Evolutionary conservation across 1,140 invertebrate genomes (phyloP).

Genomic region (Augochlora pura): DNA sequence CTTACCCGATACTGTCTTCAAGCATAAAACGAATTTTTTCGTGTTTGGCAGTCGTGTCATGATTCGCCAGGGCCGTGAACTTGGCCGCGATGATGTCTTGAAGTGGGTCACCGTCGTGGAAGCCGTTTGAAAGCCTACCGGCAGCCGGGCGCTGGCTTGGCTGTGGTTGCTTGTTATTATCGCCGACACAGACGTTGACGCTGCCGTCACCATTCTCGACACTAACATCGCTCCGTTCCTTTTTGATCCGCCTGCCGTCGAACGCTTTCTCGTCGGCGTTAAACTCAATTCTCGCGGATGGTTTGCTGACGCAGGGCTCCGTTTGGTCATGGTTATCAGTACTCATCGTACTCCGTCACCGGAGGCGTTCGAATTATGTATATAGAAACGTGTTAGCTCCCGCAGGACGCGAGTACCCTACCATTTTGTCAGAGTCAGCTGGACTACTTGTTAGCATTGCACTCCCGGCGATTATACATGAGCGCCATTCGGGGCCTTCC

Average conservation of each 20-base stretch:
- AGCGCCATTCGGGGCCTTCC: slow-evolving; percentile 52
- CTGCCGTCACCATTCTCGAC: slow-evolving; percentile 52
- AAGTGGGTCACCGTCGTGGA: slow-evolving; percentile 70
- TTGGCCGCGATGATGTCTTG: slow-evolving; percentile 74
- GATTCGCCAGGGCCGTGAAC: slow-evolving; percentile 68
- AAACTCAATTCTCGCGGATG: slow-evolving; percentile 58
- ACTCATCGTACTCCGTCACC: slow-evolving; percentile 66
- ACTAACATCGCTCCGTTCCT: slow-evolving; percentile 66
- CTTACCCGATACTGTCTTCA: slow-evolving; percentile 79
- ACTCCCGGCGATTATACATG: slow-evolving; percentile 41
- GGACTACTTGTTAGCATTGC: slow-evolving; percentile 51
- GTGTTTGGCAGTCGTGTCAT: slow-evolving; percentile 68
- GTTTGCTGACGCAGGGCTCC: slow-evolving; percentile 54
- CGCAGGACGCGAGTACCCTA: slow-evolving; percentile 49
- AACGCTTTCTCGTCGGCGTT: slow-evolving; percentile 58
- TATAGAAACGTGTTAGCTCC: slow-evolving; percentile 56
- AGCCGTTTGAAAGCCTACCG: slow-evolving; percentile 70
- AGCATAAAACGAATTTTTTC: slow-evolving; percentile 79
- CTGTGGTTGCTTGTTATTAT: slow-evolving; percentile 30
- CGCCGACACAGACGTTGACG: slow-evolving; percentile 24
- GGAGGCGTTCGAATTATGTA: slow-evolving; percentile 49
- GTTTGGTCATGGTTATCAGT: slow-evolving; percentile 64
- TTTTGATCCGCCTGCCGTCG: slow-evolving; percentile 71
- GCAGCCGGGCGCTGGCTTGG: slow-evolving; percentile 36
- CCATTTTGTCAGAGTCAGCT: slow-evolving; percentile 72